A percentile compares a stretch with the other conserved stretches of the same genome.
phyloP scores from a whole-genome alignment of 2,113 vertebrate species.

The Nothoprocta pentlandii region DNA sequence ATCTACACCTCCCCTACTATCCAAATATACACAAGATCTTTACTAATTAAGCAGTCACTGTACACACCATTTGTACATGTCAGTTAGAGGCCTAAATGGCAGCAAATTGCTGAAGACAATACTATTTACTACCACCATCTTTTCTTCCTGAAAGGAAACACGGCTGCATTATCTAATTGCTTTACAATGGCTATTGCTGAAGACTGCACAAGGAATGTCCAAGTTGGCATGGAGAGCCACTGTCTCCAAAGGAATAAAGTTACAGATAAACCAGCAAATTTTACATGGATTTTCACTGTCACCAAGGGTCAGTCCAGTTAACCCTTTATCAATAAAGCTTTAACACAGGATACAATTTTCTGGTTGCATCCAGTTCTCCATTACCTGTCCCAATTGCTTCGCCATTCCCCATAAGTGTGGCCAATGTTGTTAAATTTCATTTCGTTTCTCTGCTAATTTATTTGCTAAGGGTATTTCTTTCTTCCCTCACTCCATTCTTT shows the following conservation, averaged over 20 bases:
- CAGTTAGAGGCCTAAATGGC: neutral
- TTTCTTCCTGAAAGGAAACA: constrained; percentile 7
- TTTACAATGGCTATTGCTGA: constrained; percentile 23
- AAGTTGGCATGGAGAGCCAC: neutral
- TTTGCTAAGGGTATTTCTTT: neutral
- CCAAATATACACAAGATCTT: neutral
- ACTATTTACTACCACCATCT: neutral
- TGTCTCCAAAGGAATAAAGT: neutral
- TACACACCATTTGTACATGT: neutral
- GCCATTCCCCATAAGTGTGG: neutral
- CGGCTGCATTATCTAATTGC: neutral
- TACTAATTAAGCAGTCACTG: neutral
- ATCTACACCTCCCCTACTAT: neutral
- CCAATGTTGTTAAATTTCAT: neutral
- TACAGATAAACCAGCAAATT: constrained; percentile 1
- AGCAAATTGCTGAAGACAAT: constrained; percentile 8
- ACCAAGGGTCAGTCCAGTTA: neutral
- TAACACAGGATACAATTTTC: neutral
- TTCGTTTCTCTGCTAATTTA: constrained; percentile 22
- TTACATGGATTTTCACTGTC: constrained; percentile 16
- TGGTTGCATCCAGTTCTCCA: neutral
- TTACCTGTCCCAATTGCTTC: neutral
- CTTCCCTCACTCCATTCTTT: neutral
- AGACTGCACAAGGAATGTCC: neutral
- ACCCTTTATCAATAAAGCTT: constrained; percentile 5